A percentile compares a stretch with the other conserved stretches of the same genome.
These are phyloP conservation scores for Marasmarcha lunaedactyla DNA, from an alignment of 2,888 invertebrate species.

Conservation along the genomic window DNA sequence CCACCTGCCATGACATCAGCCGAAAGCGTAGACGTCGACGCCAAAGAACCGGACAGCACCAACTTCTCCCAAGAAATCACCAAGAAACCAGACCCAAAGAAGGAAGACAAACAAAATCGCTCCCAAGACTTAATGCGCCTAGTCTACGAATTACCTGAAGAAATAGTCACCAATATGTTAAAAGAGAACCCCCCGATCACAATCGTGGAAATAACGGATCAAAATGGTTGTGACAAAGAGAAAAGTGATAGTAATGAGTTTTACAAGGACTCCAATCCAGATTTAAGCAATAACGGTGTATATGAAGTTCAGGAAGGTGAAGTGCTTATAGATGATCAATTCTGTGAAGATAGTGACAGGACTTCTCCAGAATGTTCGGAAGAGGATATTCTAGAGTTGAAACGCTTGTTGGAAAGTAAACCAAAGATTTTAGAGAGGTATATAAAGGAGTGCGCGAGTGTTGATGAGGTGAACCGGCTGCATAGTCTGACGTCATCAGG, in stretches of 20 bases:
- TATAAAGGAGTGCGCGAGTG: slow-evolving; percentile 80
- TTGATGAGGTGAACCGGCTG: slow-evolving; percentile 73
- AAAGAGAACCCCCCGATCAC: slow-evolving; percentile 61
- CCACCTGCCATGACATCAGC: slow-evolving; percentile 57
- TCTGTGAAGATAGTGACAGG: slow-evolving; percentile 48
- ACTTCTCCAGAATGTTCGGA: slow-evolving; percentile 51
- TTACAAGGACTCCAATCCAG: slow-evolving; percentile 38
- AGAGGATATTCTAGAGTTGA: slow-evolving; percentile 50
- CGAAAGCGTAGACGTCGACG: slow-evolving; percentile 50
- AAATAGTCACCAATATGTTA: slow-evolving; percentile 50
- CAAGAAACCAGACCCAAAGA: slow-evolving; percentile 31
- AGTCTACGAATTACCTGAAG: slow-evolving; percentile 60
- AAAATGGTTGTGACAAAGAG: slow-evolving; percentile 61
- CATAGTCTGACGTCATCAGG: slow-evolving; percentile 69
- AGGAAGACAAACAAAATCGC: slow-evolving; percentile 31
- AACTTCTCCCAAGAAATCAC: slow-evolving; percentile 38
- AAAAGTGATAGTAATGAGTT: slow-evolving; percentile 40
- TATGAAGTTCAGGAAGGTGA: slow-evolving; percentile 43
- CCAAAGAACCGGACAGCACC: slow-evolving; percentile 38
- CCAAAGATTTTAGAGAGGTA: slow-evolving; percentile 80
- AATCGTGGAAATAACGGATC: slow-evolving; percentile 57
- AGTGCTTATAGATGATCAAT: slow-evolving; percentile 43
- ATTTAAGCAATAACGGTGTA: slow-evolving; percentile 52
- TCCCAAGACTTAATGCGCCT: slow-evolving; percentile 57
- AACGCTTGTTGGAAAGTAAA: slow-evolving; percentile 58